phyloP scores from a whole-genome alignment of 2,113 vertebrate genomes.

The Alces alces region DNA sequence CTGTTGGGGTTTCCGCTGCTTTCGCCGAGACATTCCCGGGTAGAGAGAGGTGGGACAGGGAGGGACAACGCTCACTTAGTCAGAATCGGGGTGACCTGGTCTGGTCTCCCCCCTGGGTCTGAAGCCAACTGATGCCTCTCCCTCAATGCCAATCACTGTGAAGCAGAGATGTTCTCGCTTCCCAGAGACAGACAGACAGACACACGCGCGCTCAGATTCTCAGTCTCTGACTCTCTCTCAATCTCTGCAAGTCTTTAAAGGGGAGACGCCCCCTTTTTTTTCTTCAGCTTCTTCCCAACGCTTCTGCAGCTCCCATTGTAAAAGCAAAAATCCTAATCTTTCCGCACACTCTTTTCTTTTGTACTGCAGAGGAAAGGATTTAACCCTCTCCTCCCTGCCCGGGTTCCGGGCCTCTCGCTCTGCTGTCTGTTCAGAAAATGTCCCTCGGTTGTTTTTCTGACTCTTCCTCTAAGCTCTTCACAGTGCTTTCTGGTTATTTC shows the following conservation, averaged over 20 bases:
- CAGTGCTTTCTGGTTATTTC: background rate
- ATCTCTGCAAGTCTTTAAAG: conserved; percentile 73
- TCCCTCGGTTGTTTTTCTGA: background rate
- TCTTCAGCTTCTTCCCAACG: conserved; percentile 73
- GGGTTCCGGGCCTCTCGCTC: conserved; percentile 6
- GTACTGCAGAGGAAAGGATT: conserved; percentile 70
- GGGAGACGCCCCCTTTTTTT: conserved; percentile 74
- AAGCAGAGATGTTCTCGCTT: conserved; percentile 57
- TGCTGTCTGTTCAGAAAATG: conserved; percentile 28
- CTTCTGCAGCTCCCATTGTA: conserved; percentile 76
- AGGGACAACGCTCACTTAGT: conserved; percentile 54
- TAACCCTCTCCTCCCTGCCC: conserved; percentile 74
- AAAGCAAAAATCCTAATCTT: conserved; percentile 80
- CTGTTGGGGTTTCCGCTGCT: conserved; percentile 81
- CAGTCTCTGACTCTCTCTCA: conserved; percentile 61
- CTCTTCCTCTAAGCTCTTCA: conserved; percentile 5
- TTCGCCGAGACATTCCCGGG: conserved; percentile 78
- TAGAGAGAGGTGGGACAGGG: conserved; percentile 49
- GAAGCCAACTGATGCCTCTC: conserved; percentile 57
- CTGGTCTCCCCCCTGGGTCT: conserved; percentile 47
- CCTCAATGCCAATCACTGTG: conserved; percentile 47
- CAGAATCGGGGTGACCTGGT: conserved; percentile 47
- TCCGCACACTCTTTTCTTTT: conserved; percentile 77
- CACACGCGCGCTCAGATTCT: conserved; percentile 30
- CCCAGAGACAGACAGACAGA: conserved; percentile 47